Evolutionary conservation across 2,113 vertebrate genomes (phyloP).

Genomic region (Sinocyclocheilus maitianheensis): DNA sequence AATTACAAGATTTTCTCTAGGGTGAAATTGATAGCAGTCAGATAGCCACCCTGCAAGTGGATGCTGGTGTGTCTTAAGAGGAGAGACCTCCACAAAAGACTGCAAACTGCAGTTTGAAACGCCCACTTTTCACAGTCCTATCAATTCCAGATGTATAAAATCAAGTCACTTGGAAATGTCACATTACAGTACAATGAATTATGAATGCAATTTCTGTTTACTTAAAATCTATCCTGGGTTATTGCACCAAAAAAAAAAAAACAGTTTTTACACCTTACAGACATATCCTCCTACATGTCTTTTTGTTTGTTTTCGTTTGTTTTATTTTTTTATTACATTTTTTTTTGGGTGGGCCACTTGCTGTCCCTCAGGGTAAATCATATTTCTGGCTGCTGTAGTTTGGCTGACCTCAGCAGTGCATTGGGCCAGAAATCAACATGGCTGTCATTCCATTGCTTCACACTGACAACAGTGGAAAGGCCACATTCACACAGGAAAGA

Average conservation of each 20-base stretch:
- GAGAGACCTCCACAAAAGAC: neutral
- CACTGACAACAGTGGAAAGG: neutral
- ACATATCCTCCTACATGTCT: neutral
- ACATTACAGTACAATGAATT: neutral
- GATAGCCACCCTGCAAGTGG: neutral
- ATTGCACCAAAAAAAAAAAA: neutral
- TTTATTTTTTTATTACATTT: neutral
- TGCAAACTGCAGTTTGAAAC: neutral
- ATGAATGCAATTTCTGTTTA: neutral
- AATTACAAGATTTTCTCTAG: neutral
- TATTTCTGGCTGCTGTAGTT: neutral
- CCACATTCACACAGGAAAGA: conserved; percentile 27
- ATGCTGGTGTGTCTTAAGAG: neutral
- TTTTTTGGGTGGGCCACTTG: neutral
- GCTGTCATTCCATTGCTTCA: conserved; percentile 21
- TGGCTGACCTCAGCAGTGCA: conserved; percentile 3
- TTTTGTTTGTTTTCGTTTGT: neutral
- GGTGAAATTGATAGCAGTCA: neutral
- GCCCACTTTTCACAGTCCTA: no score
- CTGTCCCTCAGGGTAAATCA: conserved; percentile 10
- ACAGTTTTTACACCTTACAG: neutral
- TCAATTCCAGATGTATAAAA: neutral
- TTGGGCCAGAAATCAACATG: conserved; percentile 14
- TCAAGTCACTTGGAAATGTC: neutral
- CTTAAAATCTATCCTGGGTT: neutral